Evolutionary conservation across 2,113 vertebrate species (phyloP), one percentile per base, ranked within the genome.

Genomic region (Meleagris gallopavo): DNA sequence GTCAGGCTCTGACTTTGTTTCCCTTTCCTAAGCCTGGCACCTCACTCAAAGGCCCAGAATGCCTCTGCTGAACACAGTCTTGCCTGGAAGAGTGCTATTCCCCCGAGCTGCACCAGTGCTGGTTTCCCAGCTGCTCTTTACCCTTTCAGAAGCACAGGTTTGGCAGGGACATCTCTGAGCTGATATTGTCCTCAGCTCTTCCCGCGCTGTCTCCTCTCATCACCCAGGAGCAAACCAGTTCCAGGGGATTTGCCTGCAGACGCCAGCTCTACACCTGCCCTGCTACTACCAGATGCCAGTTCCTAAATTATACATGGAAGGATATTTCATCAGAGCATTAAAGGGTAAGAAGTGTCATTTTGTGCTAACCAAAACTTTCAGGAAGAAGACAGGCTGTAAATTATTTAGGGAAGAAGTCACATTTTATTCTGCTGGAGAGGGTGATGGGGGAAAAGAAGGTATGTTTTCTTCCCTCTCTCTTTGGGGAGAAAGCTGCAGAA

Each of bases 371-470:
- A 93, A 91, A 95, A 94, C 62, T 94, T 93, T 72, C 16, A 78
- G 91, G 92, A 95, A 91, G 88, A 78, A 97, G 94, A 95, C 87
- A 97, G 86, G 86, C 74, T 86, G 73, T 97, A 93, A 97, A 90
- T 97, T 96, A 97, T 97, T 97, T 93, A 97, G 88, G 41, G 60
- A 11, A 72, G 92, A 97, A 97, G 96, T 97, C 96, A 94, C 97
- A 96, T 97, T 97, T 97, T 97, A 95, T 98, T 97, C 91, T 97
- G 78, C 71, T 80, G 60, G 81, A 84, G 65, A 94, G 87, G 32
- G 48, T 60, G 93, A 97, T 82, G 60, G 77, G 60, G 54, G 19
- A 62, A 78, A 95, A 87, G 69, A 57, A 94, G 73, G 78, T 88
- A 79, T n/a, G 19, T 70, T 66, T 95, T 65, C 64, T 72, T 88